Evolutionary conservation across 1,140 invertebrate genomes (phyloP), one percentile per base, ranked within the genome.

Genomic region (Cecropterus lyciades): DNA sequence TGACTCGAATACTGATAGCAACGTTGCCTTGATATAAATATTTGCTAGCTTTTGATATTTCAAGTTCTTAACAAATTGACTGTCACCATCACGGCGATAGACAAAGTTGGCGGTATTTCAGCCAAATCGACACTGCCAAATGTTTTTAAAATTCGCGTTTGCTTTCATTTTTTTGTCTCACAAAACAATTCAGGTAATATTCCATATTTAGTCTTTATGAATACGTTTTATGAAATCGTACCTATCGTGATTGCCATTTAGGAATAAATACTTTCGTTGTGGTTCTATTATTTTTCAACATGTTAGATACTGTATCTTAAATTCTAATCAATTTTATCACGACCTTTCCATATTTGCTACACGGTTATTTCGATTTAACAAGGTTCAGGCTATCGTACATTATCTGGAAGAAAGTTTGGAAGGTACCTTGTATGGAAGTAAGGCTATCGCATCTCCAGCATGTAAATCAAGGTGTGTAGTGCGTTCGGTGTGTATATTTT

Each of bases 401-500:
- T 24, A 11, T 42, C 20, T 14, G 43, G 56, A 72, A 51, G 67
- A 74, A 73, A 77, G 59, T 67, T 78, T 65, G 48, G 56, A 20
- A 48, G 20, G 67, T 42, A 37, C 37, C 64, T 71, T 65, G 57
- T 68, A 45, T 71, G 64, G 11, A 70, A 70, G 65, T 70, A 67
- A 68, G 69, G 68, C 69, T 72, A 78, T 79, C 74, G 77, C 67
- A 72, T 68, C 60, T 80, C 72, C 73, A 77, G 69, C 79, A 79
- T 85, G 77, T 81, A 85, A 86, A 86, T 83, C 73, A 87, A 84
- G 85, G 79, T 90, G 81, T 80, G 72, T 72, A 75, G 73, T 75
- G 75, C 75, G 70, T 82, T 67, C 67, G 71, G 71, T 84, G 78
- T 52, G 60, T 75, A 72, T 73, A 75, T 49, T 72, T 70, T 73